These are phyloP conservation scores for Ophioninae sp. DNA, from an alignment of 2,888 invertebrate species.

Conservation along the genomic window DNA sequence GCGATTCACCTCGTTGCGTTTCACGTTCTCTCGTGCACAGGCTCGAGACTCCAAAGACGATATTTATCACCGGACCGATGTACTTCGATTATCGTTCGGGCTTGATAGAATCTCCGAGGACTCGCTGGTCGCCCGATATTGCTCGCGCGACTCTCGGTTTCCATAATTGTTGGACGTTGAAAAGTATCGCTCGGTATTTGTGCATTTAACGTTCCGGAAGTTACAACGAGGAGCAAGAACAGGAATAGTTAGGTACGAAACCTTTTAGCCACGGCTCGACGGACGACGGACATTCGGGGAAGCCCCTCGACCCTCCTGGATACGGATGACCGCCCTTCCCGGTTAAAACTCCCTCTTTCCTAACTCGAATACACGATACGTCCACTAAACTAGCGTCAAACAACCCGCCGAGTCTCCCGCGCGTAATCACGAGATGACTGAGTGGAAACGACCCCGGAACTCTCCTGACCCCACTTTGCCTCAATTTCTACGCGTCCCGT, in stretches of 20 bases:
- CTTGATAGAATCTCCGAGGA: slow-evolving; percentile 41
- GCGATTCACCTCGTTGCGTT: slow-evolving; percentile 57
- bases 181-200: slow-evolving; percentile 3
- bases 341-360: slow-evolving; percentile 42
- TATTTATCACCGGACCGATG: slow-evolving; percentile 13
- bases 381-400: slow-evolving; percentile 50
- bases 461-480: slow-evolving; percentile 2
- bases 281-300: slow-evolving; percentile 48
- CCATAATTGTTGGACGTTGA: background rate
- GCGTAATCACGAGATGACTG: slow-evolving; percentile 36
- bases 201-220: slow-evolving; percentile 54
- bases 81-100: slow-evolving; percentile 43
- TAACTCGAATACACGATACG: slow-evolving; percentile 45
- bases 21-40: slow-evolving; percentile 9
- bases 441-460: slow-evolving; percentile 43
- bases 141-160: slow-evolving; percentile 9
- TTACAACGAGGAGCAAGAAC: slow-evolving; percentile 28
- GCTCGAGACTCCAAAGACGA: slow-evolving; percentile 11
- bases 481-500: slow-evolving; percentile 3
- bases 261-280: slow-evolving; percentile 57
- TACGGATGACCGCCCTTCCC: slow-evolving; percentile 53
- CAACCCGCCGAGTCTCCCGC: slow-evolving; percentile 27
- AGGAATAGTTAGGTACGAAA: slow-evolving; percentile 48
- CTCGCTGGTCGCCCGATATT: background rate
- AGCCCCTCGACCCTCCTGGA: slow-evolving; percentile 62